A percentile compares a stretch with the other conserved stretches of the same genome.
phyloP scores from a whole-genome alignment of 2,888 invertebrate genomes.

The Craniophora ligustri region DNA sequence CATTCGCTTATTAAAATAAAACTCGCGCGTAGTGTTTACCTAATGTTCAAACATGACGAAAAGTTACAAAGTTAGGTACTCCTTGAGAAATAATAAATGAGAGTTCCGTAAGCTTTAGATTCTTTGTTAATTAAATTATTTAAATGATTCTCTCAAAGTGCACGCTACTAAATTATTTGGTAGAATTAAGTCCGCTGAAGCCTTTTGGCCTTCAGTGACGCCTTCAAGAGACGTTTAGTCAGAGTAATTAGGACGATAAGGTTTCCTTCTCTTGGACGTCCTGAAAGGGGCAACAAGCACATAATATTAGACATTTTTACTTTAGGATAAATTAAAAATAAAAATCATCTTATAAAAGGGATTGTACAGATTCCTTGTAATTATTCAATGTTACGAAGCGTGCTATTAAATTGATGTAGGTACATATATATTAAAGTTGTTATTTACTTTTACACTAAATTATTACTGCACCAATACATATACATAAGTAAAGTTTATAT shows the following conservation, averaged over 20 bases:
- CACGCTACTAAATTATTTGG: slow-evolving; percentile 74
- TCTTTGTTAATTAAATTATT: slow-evolving; percentile 79
- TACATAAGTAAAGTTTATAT: too few species aligned
- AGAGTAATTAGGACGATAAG: slow-evolving; percentile 52
- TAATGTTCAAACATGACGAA: slow-evolving; percentile 41
- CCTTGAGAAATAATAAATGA: slow-evolving; percentile 67
- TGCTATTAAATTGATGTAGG: too few species aligned
- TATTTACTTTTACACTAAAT: too few species aligned
- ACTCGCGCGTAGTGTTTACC: slow-evolving; percentile 23
- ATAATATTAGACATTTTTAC: slow-evolving; percentile 23
- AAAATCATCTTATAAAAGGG: too few species aligned
- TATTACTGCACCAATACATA: too few species aligned
- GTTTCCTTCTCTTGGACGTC: slow-evolving; percentile 35
- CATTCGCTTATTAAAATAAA: slow-evolving; percentile 43
- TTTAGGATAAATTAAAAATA: background rate
- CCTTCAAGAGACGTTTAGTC: slow-evolving; percentile 62
- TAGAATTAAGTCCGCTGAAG: slow-evolving; percentile 69
- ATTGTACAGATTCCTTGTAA: too few species aligned
- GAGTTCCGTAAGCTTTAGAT: slow-evolving; percentile 61
- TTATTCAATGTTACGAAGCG: too few species aligned
- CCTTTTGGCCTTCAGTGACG: slow-evolving; percentile 63
- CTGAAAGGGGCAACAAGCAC: slow-evolving; percentile 19
- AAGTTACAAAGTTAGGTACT: slow-evolving; percentile 50
- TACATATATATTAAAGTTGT: too few species aligned
- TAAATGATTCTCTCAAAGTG: slow-evolving; percentile 74